A percentile compares a stretch with the other conserved stretches of the same genome.
Evolutionary conservation across 2,113 vertebrate species (phyloP).

Genomic region (Myrmecobius fasciatus): DNA sequence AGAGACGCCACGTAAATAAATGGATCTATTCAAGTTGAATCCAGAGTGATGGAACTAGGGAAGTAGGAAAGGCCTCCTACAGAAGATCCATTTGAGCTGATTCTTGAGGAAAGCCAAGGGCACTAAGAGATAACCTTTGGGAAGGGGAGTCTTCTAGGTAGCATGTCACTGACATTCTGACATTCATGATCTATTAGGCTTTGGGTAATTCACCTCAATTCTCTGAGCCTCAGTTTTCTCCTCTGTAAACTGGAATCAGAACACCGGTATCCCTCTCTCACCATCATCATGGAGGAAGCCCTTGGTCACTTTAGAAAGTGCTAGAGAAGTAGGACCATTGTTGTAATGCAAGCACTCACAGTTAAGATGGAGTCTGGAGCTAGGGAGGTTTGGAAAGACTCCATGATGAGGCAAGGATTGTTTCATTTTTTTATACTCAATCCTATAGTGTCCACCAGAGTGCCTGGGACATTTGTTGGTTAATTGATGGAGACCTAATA

Average conservation of each 20-base stretch:
- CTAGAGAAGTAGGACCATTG: background rate
- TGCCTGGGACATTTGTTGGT: background rate
- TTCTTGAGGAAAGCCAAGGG: no score
- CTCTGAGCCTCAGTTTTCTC: no score
- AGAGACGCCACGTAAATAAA: background rate
- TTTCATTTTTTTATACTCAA: background rate
- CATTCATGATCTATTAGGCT: background rate
- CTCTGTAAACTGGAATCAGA: background rate
- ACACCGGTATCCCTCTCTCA: background rate
- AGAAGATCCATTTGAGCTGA: no score
- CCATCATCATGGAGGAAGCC: background rate
- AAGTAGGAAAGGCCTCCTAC: no score
- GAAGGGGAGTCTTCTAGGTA: no score
- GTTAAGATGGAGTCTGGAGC: background rate
- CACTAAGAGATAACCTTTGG: no score
- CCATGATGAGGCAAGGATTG: background rate
- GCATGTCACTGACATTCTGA: no score
- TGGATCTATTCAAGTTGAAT: background rate
- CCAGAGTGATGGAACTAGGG: no score
- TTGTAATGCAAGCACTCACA: background rate
- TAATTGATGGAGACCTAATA: background rate
- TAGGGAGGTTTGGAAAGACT: background rate
- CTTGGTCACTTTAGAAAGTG: background rate
- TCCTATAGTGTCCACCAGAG: background rate
- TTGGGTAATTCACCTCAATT: background rate